These are phyloP conservation scores for Oenanthe oenanthe DNA, from an alignment of 2,113 vertebrate genomes.

Conservation along the genomic window DNA sequence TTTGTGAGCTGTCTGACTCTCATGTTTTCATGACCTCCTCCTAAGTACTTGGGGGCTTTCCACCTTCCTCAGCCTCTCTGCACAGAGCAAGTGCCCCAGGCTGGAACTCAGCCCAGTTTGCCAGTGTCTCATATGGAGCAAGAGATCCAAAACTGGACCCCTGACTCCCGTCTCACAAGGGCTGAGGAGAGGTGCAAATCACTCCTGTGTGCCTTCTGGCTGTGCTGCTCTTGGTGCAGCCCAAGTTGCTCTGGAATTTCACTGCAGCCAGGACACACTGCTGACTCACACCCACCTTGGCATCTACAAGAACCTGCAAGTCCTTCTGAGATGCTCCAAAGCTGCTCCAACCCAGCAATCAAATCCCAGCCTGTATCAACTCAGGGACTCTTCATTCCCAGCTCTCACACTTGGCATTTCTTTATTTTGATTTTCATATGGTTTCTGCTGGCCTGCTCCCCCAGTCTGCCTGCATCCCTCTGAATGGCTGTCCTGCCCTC, in stretches of 20 bases:
- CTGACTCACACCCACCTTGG: neutral
- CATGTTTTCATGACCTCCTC: neutral
- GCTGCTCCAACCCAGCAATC: neutral
- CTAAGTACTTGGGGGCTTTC: neutral
- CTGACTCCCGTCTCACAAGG: neutral
- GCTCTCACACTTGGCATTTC: neutral
- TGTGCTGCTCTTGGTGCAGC: neutral
- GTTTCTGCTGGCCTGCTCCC: neutral
- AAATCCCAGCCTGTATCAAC: neutral
- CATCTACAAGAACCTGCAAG: neutral
- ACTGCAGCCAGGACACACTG: neutral
- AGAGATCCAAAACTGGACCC: neutral
- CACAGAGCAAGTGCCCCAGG: neutral
- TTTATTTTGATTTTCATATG: neutral
- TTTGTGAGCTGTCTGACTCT: neutral
- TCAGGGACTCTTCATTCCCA: neutral
- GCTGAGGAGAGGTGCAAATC: neutral
- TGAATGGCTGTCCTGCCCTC: neutral
- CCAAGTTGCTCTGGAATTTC: no score
- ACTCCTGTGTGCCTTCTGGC: neutral
- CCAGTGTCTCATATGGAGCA: neutral
- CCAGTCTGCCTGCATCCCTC: neutral
- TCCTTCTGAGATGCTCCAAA: neutral
- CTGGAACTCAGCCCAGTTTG: neutral
- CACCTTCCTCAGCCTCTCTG: neutral